phyloP scores from a whole-genome alignment of 2,113 vertebrate genomes.

The Terrapene triunguis region DNA sequence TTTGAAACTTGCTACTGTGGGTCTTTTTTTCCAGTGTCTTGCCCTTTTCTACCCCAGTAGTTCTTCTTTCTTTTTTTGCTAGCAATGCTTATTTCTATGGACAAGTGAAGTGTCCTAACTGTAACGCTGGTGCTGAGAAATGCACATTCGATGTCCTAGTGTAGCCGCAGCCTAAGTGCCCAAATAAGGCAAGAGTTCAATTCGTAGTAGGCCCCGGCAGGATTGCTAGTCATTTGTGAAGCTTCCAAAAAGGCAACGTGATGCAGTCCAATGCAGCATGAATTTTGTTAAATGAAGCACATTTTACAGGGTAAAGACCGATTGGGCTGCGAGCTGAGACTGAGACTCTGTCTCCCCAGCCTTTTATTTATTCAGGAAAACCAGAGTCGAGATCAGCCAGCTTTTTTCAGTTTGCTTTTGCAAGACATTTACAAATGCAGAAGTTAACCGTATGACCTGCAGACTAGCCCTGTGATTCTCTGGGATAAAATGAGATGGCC shows the following conservation, averaged over 20 bases:
- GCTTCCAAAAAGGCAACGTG: slow-evolving; percentile 26
- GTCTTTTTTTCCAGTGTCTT: neutral
- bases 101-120: neutral
- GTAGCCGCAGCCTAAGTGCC: neutral
- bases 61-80: neutral
- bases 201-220: neutral
- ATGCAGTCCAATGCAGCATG: neutral
- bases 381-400: fast-evolving
- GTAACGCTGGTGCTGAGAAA: neutral
- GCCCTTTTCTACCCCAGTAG: neutral
- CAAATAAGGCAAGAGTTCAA: neutral
- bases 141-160: neutral
- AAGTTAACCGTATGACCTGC: neutral
- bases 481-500: neutral
- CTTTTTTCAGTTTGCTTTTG: neutral
- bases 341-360: neutral
- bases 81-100: neutral
- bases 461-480: neutral
- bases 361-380: neutral
- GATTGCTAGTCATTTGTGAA: neutral
- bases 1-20: neutral
- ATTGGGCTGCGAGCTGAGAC: neutral
- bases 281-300: fast-evolving
- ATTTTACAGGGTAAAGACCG: neutral
- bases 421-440: neutral